Base-by-base conservation (phyloP, 2,888 invertebrate species). In the Apamea anceps region DNA sequence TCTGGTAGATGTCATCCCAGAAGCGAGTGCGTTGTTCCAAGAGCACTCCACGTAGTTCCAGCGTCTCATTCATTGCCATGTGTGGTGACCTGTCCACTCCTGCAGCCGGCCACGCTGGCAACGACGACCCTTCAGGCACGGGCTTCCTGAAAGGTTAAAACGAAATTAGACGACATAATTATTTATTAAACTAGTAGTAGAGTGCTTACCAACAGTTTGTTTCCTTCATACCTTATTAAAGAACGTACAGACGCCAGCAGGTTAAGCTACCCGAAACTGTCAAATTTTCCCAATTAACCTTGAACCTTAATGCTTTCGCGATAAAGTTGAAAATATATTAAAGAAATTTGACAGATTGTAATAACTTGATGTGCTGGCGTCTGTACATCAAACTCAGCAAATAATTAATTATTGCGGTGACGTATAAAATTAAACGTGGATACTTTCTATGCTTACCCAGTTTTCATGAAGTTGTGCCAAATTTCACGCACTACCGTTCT, bases 1-100 rank as follows among this genome's bases (percentile, higher is more conserved):
- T 88, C 8, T 87, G 79, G 85, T 94, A 94, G 60, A 94, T 91
- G 21, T 81, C 75, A 62, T 94, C 91, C 94, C 94, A 94, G 80
- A 95, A 91, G 25, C 77, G 77, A 28, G 82, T 68, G 21, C 93
- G 91, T 0, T 82, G 77, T 48, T 86, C 83, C 13, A 92, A 82
- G 57, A 92, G 81, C 6, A 88, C 79, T 6, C 82, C 88, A 13
- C 84, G 90, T 74, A 93, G 87, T 79, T 90, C 80, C 62, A 92
- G 54, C n/a, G 77, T 68, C 13, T 72, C 82, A 21, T 87, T 88
- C n/a, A 95, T 79, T 0, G 89, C 91, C 94, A 94, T 94, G 86
- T 94, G 90, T 1, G 93, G 93, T 15, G 88, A 72, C 63, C 90
- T 80, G 25, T 79, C 62, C 3, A 42, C 75, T 7, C 85, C 76